A percentile compares a stretch with the other conserved stretches of the same genome.
phyloP scores from a whole-genome alignment of 2,888 invertebrate species.

The Calliphora vomitoria region DNA sequence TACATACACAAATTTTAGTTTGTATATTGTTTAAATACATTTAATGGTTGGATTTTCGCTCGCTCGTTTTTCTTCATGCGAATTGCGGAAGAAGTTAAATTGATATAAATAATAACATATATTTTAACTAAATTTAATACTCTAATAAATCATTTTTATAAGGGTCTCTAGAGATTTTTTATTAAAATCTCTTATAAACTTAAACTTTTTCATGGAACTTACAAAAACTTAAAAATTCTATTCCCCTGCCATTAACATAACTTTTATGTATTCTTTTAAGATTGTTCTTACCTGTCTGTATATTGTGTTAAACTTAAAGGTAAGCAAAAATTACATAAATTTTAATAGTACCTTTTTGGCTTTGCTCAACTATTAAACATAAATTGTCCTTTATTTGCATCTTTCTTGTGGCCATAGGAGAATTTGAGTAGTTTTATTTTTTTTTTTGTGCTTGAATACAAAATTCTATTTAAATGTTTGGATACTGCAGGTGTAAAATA shows the following conservation, averaged over 20 bases:
- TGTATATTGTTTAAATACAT: too few relatives aligned
- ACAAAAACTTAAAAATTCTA: background rate
- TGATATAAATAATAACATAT: too few relatives aligned
- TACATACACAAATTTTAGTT: too few relatives aligned
- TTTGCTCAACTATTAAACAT: background rate
- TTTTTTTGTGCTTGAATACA: background rate
- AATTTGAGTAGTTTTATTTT: too few relatives aligned
- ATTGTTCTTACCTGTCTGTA: background rate
- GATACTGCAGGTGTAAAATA: conserved; percentile 2
- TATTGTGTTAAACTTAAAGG: background rate
- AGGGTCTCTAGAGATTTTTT: background rate
- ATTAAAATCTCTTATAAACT: background rate
- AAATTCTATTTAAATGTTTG: background rate
- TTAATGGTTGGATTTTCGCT: too few relatives aligned
- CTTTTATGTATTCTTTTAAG: background rate
- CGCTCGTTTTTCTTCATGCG: too few relatives aligned
- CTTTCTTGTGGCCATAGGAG: too few relatives aligned
- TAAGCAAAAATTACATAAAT: background rate
- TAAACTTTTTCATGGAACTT: background rate
- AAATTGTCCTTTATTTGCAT: background rate
- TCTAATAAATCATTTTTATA: background rate
- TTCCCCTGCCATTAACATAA: background rate
- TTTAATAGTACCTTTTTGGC: background rate
- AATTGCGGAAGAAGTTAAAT: too few relatives aligned
- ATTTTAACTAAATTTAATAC: too few relatives aligned